These are phyloP conservation scores for Percopsis transmontana DNA, from an alignment of 2,113 vertebrate genomes.

Conservation along the genomic window DNA sequence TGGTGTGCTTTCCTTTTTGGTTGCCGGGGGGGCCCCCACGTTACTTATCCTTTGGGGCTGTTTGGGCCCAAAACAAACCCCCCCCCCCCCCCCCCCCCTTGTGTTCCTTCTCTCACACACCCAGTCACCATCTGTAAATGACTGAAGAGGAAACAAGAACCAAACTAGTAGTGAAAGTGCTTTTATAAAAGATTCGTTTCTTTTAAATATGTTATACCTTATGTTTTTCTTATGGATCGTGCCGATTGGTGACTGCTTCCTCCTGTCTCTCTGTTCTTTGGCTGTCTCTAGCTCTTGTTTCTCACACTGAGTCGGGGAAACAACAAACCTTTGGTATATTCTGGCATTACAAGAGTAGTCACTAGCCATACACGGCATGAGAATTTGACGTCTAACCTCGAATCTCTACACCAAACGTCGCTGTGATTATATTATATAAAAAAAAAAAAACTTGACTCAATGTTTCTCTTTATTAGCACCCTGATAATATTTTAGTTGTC, in stretches of 20 bases:
- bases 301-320: slow-evolving; percentile 24
- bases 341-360: slow-evolving; percentile 9
- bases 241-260: slow-evolving; percentile 43
- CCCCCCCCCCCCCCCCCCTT: slow-evolving; percentile 19
- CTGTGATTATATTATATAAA: no score
- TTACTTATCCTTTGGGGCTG: no score
- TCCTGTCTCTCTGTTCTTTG: slow-evolving; percentile 33
- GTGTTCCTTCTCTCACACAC: slow-evolving; percentile 43
- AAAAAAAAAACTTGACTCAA: no score
- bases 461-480: no score
- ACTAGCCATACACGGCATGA: no score
- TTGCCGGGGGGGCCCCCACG: no score
- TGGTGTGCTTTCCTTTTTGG: no score
- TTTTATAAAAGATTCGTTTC: slow-evolving; percentile 68
- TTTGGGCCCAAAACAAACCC: no score
- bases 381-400: no score
- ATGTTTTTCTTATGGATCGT: slow-evolving; percentile 41
- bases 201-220: slow-evolving; percentile 61
- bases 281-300: slow-evolving; percentile 32
- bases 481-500: no score
- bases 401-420: no score
- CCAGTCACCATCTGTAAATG: slow-evolving; percentile 47
- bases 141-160: slow-evolving; percentile 59
- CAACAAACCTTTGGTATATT: slow-evolving; percentile 28
- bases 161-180: slow-evolving; percentile 57